Evolutionary conservation across 2,888 invertebrate genomes (phyloP).

Genomic region (Holacanthella duospinosa): DNA sequence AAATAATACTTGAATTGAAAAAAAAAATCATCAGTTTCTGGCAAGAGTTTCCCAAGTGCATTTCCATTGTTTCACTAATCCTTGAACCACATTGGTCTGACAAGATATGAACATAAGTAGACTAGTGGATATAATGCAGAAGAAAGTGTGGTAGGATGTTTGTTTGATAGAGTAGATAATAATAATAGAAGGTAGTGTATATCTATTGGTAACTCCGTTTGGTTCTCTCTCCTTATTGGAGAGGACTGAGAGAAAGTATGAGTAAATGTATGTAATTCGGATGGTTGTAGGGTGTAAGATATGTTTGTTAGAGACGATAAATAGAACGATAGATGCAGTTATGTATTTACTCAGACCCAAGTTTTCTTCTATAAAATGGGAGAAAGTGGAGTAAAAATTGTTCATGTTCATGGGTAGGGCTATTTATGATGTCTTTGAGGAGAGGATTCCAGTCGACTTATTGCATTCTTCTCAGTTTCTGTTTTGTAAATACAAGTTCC

Average conservation of each 20-base stretch:
- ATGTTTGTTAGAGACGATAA: conserved; percentile 3
- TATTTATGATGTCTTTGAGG: conserved; percentile 35
- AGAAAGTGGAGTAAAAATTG: conserved; percentile 8
- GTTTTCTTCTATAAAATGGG: not conserved
- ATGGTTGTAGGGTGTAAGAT: conserved; percentile 3
- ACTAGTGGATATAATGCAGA: not conserved
- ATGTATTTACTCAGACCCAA: not conserved
- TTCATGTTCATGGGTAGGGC: conserved; percentile 16
- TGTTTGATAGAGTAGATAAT: conserved; percentile 12
- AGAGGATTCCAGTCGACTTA: conserved; percentile 34
- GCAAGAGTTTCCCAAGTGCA: too few relatives aligned
- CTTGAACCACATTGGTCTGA: too few relatives aligned
- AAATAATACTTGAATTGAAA: not conserved
- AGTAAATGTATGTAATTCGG: conserved; percentile 19
- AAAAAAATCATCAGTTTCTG: not conserved
- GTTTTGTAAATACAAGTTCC: conserved; percentile 21
- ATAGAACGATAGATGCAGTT: not conserved
- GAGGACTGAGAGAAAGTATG: not conserved
- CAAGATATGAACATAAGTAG: too few relatives aligned
- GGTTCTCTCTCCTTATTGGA: not conserved
- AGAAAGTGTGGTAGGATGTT: conserved; percentile 7
- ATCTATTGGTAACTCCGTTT: not conserved
- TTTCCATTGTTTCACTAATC: too few relatives aligned
- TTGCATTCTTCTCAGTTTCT: conserved; percentile 21
- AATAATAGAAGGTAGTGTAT: conserved; percentile 4